These are phyloP conservation scores for Antechinus stuartii DNA, from an alignment of 2,113 vertebrate species.

Conservation along the genomic window DNA sequence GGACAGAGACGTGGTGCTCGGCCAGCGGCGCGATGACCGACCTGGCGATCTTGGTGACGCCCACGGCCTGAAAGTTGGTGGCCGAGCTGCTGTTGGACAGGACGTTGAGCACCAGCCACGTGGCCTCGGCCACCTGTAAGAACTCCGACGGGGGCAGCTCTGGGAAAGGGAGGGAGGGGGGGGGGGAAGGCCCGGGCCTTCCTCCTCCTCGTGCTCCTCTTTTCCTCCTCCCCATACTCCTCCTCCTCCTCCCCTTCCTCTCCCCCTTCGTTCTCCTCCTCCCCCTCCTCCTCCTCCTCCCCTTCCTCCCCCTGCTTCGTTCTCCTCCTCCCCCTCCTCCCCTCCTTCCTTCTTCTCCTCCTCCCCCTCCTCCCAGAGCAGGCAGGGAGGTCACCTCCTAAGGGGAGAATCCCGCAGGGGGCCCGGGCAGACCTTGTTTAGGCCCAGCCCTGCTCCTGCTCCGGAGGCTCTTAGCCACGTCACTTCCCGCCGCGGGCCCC, in stretches of 20 bases:
- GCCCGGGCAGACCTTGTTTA: neutral
- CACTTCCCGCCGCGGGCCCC: neutral
- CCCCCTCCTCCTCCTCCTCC: too few species aligned
- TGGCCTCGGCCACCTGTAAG: slow-evolving; percentile 92
- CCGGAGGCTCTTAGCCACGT: neutral
- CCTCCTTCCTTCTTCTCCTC: too few species aligned
- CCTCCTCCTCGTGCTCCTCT: neutral
- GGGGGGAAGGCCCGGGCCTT: neutral
- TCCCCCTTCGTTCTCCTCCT: neutral
- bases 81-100: slow-evolving; percentile 90
- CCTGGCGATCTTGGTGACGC: slow-evolving; percentile 97
- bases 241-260: too few species aligned
- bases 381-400: neutral
- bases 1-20: slow-evolving; percentile 95
- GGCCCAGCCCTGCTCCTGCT: neutral
- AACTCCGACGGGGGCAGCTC: slow-evolving; percentile 94
- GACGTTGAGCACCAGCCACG: slow-evolving; percentile 96
- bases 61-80: slow-evolving; percentile 91
- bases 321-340: too few species aligned
- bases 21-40: slow-evolving; percentile 96
- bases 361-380: too few species aligned
- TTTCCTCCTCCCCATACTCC: too few species aligned
- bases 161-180: slow-evolving; percentile 68
- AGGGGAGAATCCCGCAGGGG: neutral
- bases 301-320: too few species aligned